These are phyloP conservation scores for Stomatorhinus walkeri DNA, from an alignment of 2,797 vertebrate species.

Conservation along the genomic window DNA sequence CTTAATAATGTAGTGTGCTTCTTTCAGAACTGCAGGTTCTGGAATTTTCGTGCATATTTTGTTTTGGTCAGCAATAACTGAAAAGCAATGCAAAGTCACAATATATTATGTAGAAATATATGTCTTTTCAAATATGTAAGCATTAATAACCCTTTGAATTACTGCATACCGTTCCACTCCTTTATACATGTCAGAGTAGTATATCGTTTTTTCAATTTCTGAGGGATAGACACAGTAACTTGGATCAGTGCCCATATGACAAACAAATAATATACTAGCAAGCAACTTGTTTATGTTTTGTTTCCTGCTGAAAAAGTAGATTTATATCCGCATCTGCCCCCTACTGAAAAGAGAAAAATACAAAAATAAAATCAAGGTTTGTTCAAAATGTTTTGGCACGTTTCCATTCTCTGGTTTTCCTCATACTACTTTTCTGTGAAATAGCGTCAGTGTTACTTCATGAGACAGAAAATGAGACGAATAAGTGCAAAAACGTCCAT, in stretches of 20 bases:
- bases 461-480: background rate
- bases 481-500: background rate
- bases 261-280: background rate
- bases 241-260: slow-evolving; percentile 1
- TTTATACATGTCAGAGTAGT: background rate
- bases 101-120: background rate
- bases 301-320: background rate
- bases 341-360: background rate
- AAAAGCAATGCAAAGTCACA: background rate
- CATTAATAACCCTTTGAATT: background rate
- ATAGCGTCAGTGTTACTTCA: background rate
- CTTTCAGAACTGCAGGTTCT: background rate
- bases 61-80: background rate
- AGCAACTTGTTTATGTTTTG: background rate
- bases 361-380: background rate
- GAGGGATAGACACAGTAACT: background rate
- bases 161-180: background rate
- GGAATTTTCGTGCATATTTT: background rate
- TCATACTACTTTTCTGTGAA: background rate
- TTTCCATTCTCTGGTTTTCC: background rate
- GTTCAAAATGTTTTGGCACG: background rate
- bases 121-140: background rate
- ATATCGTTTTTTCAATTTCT: background rate
- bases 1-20: background rate
- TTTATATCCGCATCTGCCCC: background rate